phyloP scores from a whole-genome alignment of 2,797 vertebrate species.

The Coranthus polyacanthus region DNA sequence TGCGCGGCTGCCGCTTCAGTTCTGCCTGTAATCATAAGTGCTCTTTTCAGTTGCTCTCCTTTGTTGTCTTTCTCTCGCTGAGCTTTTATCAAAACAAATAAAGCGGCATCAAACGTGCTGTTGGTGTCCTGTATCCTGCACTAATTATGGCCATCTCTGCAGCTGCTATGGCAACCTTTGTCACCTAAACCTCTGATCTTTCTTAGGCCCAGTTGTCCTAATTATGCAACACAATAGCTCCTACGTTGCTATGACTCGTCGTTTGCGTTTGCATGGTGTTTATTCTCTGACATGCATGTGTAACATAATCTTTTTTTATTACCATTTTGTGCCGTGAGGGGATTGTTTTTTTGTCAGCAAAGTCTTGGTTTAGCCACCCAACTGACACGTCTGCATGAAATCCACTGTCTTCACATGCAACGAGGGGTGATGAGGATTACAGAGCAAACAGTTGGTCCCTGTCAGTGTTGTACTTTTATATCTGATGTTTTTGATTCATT shows the following conservation, averaged over 20 bases:
- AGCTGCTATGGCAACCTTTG: conserved; percentile 77
- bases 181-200: conserved; percentile 50
- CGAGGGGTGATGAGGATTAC: conserved; percentile 6
- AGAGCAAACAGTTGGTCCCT: conserved; percentile 22
- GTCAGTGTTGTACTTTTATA: no score
- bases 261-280: conserved; percentile 58
- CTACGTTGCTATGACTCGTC: conserved; percentile 40
- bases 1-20: conserved; percentile 12
- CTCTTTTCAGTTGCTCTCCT: conserved; percentile 11
- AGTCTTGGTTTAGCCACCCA: conserved; percentile 4
- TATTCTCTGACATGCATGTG: conserved; percentile 31
- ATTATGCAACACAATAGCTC: conserved; percentile 34
- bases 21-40: not conserved
- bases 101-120: conserved; percentile 64
- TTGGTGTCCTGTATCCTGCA: conserved; percentile 25
- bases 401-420: conserved; percentile 7
- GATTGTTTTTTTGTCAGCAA: no score
- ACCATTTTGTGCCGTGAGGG: no score
- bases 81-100: conserved; percentile 53
- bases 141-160: conserved; percentile 63
- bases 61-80: conserved; percentile 5
- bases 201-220: conserved; percentile 34
- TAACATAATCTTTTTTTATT: conserved; percentile 2
- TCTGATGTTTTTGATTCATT: not conserved
- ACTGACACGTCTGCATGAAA: conserved; percentile 47